A percentile compares a stretch with the other conserved stretches of the same genome.
phyloP scores from a whole-genome alignment of 2,113 vertebrate genomes.

The Malaclemys terrapin region DNA sequence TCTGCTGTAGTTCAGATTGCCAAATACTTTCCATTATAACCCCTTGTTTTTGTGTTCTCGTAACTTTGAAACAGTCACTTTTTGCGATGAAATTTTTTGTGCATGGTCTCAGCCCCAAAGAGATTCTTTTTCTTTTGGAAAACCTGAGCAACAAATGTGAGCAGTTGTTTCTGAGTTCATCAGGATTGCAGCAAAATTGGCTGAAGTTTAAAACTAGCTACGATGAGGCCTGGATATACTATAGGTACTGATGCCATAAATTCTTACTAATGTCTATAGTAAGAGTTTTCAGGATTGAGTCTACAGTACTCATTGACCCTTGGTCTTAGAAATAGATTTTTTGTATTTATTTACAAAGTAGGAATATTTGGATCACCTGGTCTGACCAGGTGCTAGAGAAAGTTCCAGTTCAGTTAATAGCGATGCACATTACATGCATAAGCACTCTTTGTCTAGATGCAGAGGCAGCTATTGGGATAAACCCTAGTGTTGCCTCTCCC shows the following conservation, averaged over 20 bases:
- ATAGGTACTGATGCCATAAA: background rate
- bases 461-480: background rate
- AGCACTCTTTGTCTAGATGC: background rate
- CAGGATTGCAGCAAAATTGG: background rate
- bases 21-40: background rate
- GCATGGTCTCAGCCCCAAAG: background rate
- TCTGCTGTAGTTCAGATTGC: background rate
- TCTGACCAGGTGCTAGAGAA: background rate
- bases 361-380: background rate
- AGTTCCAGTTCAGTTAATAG: background rate
- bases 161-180: accelerated
- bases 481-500: background rate
- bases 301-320: background rate
- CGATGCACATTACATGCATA: background rate
- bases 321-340: background rate
- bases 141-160: background rate
- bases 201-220: background rate
- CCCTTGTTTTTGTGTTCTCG: background rate
- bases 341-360: background rate
- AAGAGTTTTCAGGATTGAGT: background rate
- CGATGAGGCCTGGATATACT: background rate
- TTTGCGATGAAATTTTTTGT: background rate
- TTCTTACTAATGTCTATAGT: background rate
- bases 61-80: background rate
- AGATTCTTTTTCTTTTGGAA: background rate